Evolutionary conservation across 2,888 invertebrate species (phyloP).

Genomic region (Ormyrus thymus): DNA sequence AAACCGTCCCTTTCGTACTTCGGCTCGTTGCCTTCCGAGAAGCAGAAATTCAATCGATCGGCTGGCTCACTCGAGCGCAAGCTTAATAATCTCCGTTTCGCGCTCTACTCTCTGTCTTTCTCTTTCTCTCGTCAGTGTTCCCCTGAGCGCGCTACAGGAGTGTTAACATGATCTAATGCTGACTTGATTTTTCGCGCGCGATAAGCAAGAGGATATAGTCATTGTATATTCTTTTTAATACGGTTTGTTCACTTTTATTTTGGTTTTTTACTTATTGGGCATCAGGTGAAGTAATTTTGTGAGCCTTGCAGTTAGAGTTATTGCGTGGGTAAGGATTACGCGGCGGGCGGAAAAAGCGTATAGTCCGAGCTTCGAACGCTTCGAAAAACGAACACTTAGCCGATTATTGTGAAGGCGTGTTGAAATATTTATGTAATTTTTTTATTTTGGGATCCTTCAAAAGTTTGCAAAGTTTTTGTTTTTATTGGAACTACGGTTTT

Average conservation of each 20-base stretch:
- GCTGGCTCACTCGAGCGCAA: background rate
- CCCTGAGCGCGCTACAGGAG: too few species aligned
- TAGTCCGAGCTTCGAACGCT: background rate
- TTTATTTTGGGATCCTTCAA: background rate
- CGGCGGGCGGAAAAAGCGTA: background rate
- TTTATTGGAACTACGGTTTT: background rate
- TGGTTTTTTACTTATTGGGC: background rate
- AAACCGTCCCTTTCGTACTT: slow-evolving; percentile 11
- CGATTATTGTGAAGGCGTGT: background rate
- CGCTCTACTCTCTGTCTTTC: too few species aligned
- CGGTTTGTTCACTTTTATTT: slow-evolving; percentile 13
- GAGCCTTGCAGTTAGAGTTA: background rate
- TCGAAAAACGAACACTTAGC: slow-evolving; percentile 2
- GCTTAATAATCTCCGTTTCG: slow-evolving; percentile 14
- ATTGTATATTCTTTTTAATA: slow-evolving; percentile 7
- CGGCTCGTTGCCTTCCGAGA: slow-evolving; percentile 32
- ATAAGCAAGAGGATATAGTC: slow-evolving; percentile 24
- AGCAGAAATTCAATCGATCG: slow-evolving; percentile 30
- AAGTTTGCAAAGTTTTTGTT: background rate
- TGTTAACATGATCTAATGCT: slow-evolving; percentile 8
- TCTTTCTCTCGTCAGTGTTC: too few species aligned
- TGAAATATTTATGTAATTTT: slow-evolving; percentile 16
- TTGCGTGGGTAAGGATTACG: background rate
- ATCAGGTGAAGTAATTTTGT: background rate
- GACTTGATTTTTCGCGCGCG: slow-evolving; percentile 32